Base-by-base conservation (phyloP, 2,888 invertebrate genomes). In the Ormyrus nitidulus region DNA sequence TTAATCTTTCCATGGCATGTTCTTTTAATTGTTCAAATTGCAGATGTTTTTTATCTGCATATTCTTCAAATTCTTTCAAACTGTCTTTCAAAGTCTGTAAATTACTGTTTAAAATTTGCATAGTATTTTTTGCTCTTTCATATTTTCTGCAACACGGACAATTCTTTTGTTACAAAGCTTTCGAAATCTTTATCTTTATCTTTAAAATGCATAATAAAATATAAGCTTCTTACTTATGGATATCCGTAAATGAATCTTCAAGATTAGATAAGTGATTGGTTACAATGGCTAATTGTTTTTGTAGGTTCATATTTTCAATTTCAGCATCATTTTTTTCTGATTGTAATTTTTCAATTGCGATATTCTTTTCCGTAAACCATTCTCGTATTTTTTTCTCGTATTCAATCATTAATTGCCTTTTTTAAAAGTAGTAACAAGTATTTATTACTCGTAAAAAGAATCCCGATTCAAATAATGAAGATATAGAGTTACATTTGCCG, bases 1-100 rank as follows among this genome's bases (percentile, higher is more conserved):
- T 75, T 58, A 82, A 72, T 59, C 73, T 66, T 49, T 82, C 82
- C 58, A 82, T 78, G 5, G 82, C 82, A 66, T 82, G 82, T 13
- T 82, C 76, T 51, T 82, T 82, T 10, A 82, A 70, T 65, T 58
- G 56, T 6, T 80, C 75, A 61, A 78, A 82, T n/a, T 82, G 82
- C 6, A 59, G 49, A 58, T 82, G 80, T 65, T 82, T 82, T 62
- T 73, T 72, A 8, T 62, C 54, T 8, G 80, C 73, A 62, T 78
- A 80, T 6, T 72, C 71, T 59, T 78, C 76, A 54, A 72, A 73
- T 56, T 82, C 78, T 19, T 51, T 53, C 4, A 80, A 59, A 19
- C 82, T 82, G 9, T 72, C 46, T 65, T 80, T 82, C 4, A 82
- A 75, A 49, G 65, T 79, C 13, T 79, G 77, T 11, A 81, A 61